phyloP scores from a whole-genome alignment of 35 echinoderm and acorn worm species.

The Apostichopus californicus region DNA sequence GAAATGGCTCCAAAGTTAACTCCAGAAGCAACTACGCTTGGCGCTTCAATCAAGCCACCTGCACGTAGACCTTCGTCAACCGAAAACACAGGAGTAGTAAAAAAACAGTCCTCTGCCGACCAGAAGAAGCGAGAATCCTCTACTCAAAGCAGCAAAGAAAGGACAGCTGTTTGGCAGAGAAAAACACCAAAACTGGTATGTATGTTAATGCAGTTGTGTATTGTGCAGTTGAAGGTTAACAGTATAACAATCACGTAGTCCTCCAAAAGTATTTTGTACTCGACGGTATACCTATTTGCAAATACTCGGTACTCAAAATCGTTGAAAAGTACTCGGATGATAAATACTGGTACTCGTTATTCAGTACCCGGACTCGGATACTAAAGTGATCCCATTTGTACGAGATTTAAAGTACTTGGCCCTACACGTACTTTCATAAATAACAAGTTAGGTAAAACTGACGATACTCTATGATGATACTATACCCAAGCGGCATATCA shows the following conservation, averaged over 20 bases:
- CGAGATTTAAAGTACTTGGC: too few species aligned
- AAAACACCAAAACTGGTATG: constrained; percentile 36
- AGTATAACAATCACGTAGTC: background rate
- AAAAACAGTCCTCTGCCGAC: background rate
- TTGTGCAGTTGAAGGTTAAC: background rate
- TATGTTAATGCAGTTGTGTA: background rate
- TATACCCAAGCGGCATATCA: too few species aligned
- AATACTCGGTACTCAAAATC: too few species aligned
- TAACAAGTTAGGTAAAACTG: too few species aligned
- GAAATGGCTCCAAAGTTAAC: constrained; percentile 34
- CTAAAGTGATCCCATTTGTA: too few species aligned
- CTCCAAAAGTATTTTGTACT: too few species aligned
- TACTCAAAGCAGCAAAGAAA: background rate
- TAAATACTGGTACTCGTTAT: too few species aligned
- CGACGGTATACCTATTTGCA: too few species aligned
- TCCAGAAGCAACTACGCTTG: constrained; percentile 27
- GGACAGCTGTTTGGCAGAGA: background rate
- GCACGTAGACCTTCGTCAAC: background rate
- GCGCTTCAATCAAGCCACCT: background rate
- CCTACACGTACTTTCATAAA: too few species aligned
- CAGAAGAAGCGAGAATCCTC: constrained; percentile 5
- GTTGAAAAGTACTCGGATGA: too few species aligned
- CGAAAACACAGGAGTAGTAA: background rate
- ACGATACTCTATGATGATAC: too few species aligned
- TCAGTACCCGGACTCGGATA: too few species aligned